These are phyloP conservation scores for Telenomus remus DNA, from an alignment of 1,140 invertebrate species.

Conservation along the genomic window DNA sequence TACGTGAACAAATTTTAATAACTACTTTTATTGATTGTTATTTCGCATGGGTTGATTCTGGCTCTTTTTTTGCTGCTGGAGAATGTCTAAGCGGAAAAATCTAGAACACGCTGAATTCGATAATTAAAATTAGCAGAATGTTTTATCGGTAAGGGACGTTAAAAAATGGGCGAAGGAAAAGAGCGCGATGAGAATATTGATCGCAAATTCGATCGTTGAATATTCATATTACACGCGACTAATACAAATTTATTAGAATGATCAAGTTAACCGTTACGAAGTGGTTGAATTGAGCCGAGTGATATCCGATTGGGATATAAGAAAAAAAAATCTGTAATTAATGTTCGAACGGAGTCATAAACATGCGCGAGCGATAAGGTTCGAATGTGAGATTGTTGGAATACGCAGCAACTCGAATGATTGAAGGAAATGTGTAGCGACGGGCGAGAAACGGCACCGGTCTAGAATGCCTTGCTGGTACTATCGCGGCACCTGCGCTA, in stretches of 20 bases:
- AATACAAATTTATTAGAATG: conserved; percentile 48
- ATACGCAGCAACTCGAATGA: conserved; percentile 34
- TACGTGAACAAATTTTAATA: no score
- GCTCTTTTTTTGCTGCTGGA: no score
- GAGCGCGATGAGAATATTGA: no score
- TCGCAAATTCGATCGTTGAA: conserved; percentile 7
- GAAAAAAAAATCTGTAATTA: conserved; percentile 47
- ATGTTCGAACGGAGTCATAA: conserved; percentile 27
- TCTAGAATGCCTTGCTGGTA: conserved; percentile 48
- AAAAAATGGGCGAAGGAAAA: no score
- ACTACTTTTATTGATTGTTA: no score
- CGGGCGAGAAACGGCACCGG: background rate
- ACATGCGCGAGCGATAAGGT: conserved; percentile 34
- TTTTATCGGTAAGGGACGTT: no score
- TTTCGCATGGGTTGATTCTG: no score
- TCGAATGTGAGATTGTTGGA: conserved; percentile 43
- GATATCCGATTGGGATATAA: conserved; percentile 24
- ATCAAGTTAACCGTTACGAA: conserved; percentile 51
- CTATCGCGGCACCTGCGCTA: conserved; percentile 55
- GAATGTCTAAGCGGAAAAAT: no score
- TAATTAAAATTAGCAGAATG: no score
- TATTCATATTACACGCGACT: conserved; percentile 31
- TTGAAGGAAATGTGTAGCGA: conserved; percentile 47
- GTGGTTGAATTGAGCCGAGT: conserved; percentile 29
- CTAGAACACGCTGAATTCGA: no score